These are phyloP conservation scores for Turdus rufiventris DNA, from an alignment of 2,113 vertebrate genomes.

Conservation along the genomic window DNA sequence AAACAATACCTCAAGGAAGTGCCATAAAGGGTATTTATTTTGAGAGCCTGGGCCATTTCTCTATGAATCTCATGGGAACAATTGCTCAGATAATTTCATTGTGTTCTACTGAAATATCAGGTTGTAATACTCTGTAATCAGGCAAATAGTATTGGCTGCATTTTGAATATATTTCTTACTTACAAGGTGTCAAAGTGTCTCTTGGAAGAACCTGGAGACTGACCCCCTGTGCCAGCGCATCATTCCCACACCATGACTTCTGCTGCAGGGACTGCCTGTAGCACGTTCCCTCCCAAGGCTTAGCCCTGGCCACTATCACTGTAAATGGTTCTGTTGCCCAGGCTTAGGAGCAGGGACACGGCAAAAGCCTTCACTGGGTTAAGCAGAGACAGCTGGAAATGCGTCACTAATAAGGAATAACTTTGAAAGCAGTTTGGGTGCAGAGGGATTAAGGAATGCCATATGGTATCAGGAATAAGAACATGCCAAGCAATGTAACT, in stretches of 20 bases:
- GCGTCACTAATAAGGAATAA: slow-evolving; percentile 18
- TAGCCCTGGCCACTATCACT: not conserved
- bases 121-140: not conserved
- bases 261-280: not conserved
- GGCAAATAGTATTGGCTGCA: not conserved
- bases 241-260: not conserved
- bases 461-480: slow-evolving; percentile 6
- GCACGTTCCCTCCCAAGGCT: not conserved
- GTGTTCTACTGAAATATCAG: not conserved
- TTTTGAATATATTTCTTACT: not conserved
- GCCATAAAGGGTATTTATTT: not conserved
- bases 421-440: slow-evolving; percentile 13
- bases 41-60: not conserved
- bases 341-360: not conserved
- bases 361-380: not conserved
- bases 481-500: slow-evolving; percentile 4
- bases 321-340: not conserved
- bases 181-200: not conserved
- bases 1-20: not conserved
- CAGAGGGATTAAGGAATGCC: slow-evolving; percentile 32
- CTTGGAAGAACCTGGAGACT: not conserved
- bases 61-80: not conserved
- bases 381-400: not conserved
- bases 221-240: not conserved
- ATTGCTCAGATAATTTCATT: not conserved